These are phyloP conservation scores for Tokudaia tokunoshimensis DNA, from an alignment of 2,797 vertebrate species.

Conservation along the genomic window DNA sequence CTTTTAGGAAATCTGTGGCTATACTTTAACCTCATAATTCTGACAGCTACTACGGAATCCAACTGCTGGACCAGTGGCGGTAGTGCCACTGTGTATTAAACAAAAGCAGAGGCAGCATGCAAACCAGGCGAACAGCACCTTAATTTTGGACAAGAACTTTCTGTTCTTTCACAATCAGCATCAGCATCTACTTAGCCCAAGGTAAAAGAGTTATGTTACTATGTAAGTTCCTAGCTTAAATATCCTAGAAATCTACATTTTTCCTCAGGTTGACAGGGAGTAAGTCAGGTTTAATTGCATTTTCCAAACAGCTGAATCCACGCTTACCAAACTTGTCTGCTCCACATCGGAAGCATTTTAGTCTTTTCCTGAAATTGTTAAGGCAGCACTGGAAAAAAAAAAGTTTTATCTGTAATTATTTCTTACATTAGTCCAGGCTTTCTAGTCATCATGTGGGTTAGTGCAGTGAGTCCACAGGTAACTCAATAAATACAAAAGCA, in stretches of 20 bases:
- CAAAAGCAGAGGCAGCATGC: neutral
- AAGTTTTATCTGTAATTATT: constrained; percentile 68
- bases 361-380: constrained; percentile 99
- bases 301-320: constrained; percentile 18
- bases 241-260: neutral
- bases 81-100: neutral
- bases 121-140: neutral
- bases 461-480: neutral
- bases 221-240: neutral
- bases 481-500: constrained; percentile 26
- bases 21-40: neutral
- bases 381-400: constrained; percentile 95
- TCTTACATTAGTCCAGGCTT: constrained; percentile 65
- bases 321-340: constrained; percentile 97
- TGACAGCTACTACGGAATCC: neutral
- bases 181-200: neutral
- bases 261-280: neutral
- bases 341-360: constrained; percentile 99
- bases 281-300: constrained; percentile 28
- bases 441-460: constrained; percentile 54
- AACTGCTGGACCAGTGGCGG: neutral
- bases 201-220: constrained; percentile 8
- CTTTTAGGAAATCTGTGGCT: neutral
- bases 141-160: constrained; percentile 8
- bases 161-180: neutral